Evolutionary conservation across 2,113 vertebrate genomes (phyloP).

Genomic region (Lamprotornis superbus): DNA sequence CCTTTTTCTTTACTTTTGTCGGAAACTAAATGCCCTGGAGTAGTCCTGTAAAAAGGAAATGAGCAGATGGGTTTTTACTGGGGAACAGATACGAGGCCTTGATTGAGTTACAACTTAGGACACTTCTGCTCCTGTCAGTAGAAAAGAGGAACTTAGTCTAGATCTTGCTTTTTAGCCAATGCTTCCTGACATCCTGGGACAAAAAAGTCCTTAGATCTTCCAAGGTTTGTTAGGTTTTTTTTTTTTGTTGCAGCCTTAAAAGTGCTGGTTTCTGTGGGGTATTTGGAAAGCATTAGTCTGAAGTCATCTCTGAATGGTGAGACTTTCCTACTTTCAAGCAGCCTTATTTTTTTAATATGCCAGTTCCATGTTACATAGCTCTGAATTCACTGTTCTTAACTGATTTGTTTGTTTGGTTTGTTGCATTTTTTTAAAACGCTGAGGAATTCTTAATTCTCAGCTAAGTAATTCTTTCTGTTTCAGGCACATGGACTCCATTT

Average conservation of each 20-base stretch:
- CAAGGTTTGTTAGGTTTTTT: background rate
- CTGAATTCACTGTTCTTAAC: background rate
- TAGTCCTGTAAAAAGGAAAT: background rate
- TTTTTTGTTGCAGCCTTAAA: background rate
- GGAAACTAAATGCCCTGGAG: background rate
- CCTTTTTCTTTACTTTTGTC: background rate
- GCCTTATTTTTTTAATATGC: background rate
- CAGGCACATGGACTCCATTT: slow-evolving; percentile 98
- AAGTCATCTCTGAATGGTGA: background rate
- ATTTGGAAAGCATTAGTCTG: background rate
- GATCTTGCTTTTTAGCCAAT: background rate
- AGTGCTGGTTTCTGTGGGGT: background rate
- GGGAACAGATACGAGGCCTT: background rate
- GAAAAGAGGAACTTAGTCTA: background rate
- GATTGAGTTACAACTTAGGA: background rate
- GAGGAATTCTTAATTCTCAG: background rate
- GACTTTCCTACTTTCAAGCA: background rate
- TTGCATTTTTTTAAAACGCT: background rate
- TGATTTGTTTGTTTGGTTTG: background rate
- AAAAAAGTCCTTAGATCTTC: background rate
- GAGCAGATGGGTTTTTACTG: background rate
- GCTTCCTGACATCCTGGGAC: background rate
- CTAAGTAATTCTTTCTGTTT: slow-evolving; percentile 51
- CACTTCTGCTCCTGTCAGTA: background rate
- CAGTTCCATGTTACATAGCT: background rate